These are phyloP conservation scores for Drosophila limbata DNA, from an alignment of 2,888 invertebrate species.

Conservation along the genomic window DNA sequence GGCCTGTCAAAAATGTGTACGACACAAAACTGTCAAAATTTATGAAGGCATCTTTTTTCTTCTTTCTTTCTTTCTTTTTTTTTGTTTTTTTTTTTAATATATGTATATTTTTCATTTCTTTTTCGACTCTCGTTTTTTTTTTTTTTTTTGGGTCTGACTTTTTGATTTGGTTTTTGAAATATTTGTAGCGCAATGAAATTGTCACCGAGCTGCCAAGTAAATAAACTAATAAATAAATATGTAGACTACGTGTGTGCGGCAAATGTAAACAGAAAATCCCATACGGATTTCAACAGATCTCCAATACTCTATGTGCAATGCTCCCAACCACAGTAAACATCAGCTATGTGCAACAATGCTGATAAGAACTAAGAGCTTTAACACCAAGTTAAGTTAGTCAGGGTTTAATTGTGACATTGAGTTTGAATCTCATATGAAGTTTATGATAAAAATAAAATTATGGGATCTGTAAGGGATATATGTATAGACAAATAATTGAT, in stretches of 20 bases:
- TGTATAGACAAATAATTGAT: neutral
- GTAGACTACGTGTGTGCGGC: conserved; percentile 35
- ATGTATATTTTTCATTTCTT: conserved; percentile 11
- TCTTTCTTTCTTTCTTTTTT: conserved; percentile 40
- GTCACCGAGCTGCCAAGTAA: conserved; percentile 67
- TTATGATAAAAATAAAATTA: neutral
- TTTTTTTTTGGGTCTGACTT: neutral
- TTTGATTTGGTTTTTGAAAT: conserved; percentile 25
- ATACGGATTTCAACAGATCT: conserved; percentile 26
- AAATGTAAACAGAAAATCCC: conserved; percentile 29
- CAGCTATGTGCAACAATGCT: conserved; percentile 14
- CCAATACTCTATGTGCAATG: conserved; percentile 12
- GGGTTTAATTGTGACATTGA: conserved; percentile 5
- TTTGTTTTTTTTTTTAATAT: conserved; percentile 6
- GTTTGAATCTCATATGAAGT: neutral
- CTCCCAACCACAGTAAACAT: conserved; percentile 17
- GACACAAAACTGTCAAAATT: conserved; percentile 69
- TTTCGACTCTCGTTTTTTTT: conserved; percentile 9
- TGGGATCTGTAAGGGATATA: neutral
- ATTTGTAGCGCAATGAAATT: conserved; percentile 68
- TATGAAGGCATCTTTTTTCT: conserved; percentile 52
- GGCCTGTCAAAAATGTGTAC: conserved; percentile 61
- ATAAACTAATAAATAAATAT: conserved; percentile 57
- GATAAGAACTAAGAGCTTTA: conserved; percentile 5
- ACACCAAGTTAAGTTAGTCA: neutral